Conservation (phyloP, 2,888 invertebrate genomes). For the Gryllus longicercus region DNA sequence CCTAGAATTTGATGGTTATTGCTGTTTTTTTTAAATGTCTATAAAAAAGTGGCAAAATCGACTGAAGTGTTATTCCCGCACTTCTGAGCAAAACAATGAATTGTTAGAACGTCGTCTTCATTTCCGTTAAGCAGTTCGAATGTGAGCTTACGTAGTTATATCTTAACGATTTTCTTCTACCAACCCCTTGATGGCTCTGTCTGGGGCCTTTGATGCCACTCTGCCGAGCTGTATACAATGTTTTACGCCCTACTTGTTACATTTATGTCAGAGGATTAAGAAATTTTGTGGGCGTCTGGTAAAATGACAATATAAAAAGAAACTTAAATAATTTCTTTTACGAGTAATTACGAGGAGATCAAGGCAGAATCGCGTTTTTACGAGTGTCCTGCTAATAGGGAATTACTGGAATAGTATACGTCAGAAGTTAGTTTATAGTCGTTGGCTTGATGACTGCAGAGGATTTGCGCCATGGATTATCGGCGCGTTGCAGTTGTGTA, state of each 20-base stretch:
- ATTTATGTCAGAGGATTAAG: background rate
- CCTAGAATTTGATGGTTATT: too few species aligned
- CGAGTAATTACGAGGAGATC: background rate
- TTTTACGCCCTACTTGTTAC: slow-evolving; percentile 1
- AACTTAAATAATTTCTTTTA: background rate
- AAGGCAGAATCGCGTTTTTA: background rate
- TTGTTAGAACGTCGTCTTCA: background rate
- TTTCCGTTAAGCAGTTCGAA: background rate
- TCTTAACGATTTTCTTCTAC: background rate
- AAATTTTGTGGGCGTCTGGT: background rate
- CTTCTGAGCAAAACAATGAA: background rate
- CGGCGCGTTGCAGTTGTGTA: too few species aligned
- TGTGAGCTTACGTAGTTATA: background rate
- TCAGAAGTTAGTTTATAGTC: too few species aligned
- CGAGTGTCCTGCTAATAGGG: background rate
- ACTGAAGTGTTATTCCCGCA: background rate
- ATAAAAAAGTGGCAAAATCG: background rate
- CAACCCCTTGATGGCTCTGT: background rate
- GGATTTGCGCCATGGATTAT: too few species aligned
- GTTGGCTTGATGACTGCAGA: too few species aligned
- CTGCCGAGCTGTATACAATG: background rate
- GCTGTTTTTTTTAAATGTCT: background rate
- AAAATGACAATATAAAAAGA: background rate
- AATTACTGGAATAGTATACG: background rate
- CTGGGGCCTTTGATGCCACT: background rate